phyloP scores from a whole-genome alignment of 2,797 vertebrate species.

The Lagodon rhomboides region DNA sequence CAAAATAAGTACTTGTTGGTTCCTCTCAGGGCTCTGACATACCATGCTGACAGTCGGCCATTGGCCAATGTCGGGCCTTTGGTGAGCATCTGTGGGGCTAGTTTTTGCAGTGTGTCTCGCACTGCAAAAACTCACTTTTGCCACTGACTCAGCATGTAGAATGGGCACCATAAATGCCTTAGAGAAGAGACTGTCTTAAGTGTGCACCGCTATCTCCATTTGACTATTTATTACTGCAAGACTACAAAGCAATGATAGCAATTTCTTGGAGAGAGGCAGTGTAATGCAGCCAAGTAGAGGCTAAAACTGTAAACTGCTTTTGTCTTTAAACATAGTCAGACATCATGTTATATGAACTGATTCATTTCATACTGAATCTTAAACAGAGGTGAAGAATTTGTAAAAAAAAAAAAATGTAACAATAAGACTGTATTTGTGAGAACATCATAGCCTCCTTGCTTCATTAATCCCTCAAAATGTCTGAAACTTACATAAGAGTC shows the following conservation, averaged over 20 bases:
- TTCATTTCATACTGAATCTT: background rate
- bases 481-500: slow-evolving; percentile 68
- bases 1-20: background rate
- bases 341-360: background rate
- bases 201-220: background rate
- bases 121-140: no score
- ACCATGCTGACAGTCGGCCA: no score
- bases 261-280: background rate
- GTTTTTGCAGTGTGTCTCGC: no score
- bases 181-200: background rate
- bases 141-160: no score
- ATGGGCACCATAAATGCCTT: background rate
- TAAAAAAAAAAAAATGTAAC: background rate
- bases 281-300: background rate
- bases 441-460: background rate
- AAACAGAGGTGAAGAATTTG: background rate
- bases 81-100: no score
- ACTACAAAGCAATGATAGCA: background rate
- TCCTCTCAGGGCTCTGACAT: background rate
- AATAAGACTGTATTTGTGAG: slow-evolving; percentile 1
- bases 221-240: background rate
- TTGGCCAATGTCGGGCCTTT: no score
- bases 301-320: background rate
- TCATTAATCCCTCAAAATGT: slow-evolving; percentile 15
- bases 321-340: background rate